Conservation (phyloP, 2,888 invertebrate species). For the Papilio gigon region DNA sequence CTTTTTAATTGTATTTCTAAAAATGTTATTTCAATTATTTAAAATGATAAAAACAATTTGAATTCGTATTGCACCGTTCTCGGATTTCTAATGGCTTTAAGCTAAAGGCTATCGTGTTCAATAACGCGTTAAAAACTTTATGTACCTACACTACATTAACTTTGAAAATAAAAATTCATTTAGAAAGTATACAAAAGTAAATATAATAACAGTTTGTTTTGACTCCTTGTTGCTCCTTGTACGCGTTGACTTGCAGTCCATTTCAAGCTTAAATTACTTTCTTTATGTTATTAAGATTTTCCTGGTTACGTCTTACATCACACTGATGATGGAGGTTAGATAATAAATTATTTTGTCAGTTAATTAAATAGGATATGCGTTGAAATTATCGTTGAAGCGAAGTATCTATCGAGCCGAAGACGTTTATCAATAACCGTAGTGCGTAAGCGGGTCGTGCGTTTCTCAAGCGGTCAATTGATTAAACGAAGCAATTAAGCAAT, state of each 20-base stretch:
- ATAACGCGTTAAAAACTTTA: slow-evolving; percentile 23
- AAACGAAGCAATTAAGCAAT: slow-evolving; percentile 82
- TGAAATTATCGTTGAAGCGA: slow-evolving; percentile 69
- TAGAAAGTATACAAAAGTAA: slow-evolving; percentile 8
- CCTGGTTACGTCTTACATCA: neutral
- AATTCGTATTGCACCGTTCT: neutral
- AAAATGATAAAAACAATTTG: neutral
- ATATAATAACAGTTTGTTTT: slow-evolving; percentile 3
- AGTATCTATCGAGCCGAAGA: slow-evolving; percentile 73
- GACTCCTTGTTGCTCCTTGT: neutral
- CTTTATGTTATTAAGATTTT: neutral
- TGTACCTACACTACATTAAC: slow-evolving; percentile 26
- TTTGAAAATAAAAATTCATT: slow-evolving; percentile 25
- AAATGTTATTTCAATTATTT: neutral
- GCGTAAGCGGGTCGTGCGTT: slow-evolving; percentile 64
- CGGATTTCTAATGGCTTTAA: slow-evolving; percentile 5
- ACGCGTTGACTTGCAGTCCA: neutral
- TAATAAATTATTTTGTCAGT: no score
- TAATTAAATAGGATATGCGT: slow-evolving; percentile 39
- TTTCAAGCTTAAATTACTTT: neutral
- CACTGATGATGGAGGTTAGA: neutral
- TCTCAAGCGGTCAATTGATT: slow-evolving; percentile 81
- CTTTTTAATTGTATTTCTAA: neutral
- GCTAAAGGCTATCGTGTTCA: slow-evolving; percentile 13
- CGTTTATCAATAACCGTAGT: slow-evolving; percentile 65